Percentiles rank a stretch among this genome's conserved stretches.
phyloP scores from a whole-genome alignment of 2,797 vertebrate species.

The Tamandua tetradactyla region DNA sequence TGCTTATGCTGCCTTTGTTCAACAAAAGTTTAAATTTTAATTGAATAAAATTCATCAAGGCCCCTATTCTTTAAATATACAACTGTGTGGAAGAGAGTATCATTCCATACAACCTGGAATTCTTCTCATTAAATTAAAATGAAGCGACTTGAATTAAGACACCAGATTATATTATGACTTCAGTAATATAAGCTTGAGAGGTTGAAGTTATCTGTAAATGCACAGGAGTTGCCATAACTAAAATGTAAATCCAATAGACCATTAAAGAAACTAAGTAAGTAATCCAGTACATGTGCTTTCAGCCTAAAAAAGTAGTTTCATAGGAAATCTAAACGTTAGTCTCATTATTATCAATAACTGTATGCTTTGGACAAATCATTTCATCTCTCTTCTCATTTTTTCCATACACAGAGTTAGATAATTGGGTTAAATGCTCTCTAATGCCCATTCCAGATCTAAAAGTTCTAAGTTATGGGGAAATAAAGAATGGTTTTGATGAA shows the following conservation, averaged over 20 bases:
- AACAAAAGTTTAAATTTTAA: conserved; percentile 19
- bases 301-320: background rate
- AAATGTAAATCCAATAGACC: conserved; percentile 20
- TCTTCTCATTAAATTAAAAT: conserved; percentile 58
- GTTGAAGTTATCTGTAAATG: conserved; percentile 46
- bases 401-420: conserved; percentile 17
- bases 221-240: background rate
- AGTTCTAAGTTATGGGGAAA: conserved; percentile 2
- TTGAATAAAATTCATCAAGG: conserved; percentile 40
- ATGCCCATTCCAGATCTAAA: background rate
- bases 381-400: background rate
- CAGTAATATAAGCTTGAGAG: conserved; percentile 26
- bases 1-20: conserved; percentile 35
- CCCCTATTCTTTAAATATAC: conserved; percentile 35
- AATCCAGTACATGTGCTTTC: conserved; percentile 18
- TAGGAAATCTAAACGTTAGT: conserved; percentile 32
- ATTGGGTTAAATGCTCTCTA: conserved; percentile 4
- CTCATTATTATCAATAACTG: background rate
- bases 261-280: conserved; percentile 39
- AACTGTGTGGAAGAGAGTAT: background rate
- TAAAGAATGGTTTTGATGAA: conserved; percentile 1
- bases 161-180: conserved; percentile 30
- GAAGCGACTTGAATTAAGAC: conserved; percentile 35
- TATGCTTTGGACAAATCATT: conserved; percentile 36
- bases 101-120: background rate